Percentiles rank a stretch among this genome's conserved stretches.
These are phyloP conservation scores for Poecile atricapillus DNA, from an alignment of 2,113 vertebrate species.

Conservation along the genomic window DNA sequence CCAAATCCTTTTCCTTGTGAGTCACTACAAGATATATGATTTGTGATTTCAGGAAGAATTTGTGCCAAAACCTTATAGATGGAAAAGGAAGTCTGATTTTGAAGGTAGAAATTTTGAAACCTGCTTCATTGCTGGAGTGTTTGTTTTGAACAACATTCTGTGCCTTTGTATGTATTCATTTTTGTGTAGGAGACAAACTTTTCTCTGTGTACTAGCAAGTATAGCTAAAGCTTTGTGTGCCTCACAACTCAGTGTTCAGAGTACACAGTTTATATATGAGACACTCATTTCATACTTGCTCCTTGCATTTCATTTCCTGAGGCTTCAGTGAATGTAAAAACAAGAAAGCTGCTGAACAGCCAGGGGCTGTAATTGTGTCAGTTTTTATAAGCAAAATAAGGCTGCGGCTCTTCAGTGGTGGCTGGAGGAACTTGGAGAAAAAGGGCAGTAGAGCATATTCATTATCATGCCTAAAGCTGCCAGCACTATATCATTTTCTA, in stretches of 20 bases:
- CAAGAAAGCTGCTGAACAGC: constrained; percentile 9
- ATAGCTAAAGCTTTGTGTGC: background rate
- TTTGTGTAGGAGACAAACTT: background rate
- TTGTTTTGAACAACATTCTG: background rate
- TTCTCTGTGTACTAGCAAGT: background rate
- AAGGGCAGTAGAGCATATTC: background rate
- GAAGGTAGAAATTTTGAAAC: background rate
- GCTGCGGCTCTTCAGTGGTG: background rate
- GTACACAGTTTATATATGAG: background rate
- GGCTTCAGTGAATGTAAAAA: background rate
- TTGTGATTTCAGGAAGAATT: background rate
- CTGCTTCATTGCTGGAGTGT: background rate
- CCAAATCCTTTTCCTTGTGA: background rate
- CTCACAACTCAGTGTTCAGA: background rate
- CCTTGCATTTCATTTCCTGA: background rate
- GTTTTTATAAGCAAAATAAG: background rate
- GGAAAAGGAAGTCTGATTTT: background rate
- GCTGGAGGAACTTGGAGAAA: background rate
- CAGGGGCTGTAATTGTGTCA: constrained; percentile 15
- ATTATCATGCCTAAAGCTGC: background rate
- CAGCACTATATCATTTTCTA: background rate
- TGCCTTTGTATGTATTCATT: background rate
- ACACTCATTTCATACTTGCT: background rate
- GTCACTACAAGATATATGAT: background rate
- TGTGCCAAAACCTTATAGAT: background rate